Conservation (phyloP, 2,888 invertebrate species). For the Drosophila mettleri region DNA sequence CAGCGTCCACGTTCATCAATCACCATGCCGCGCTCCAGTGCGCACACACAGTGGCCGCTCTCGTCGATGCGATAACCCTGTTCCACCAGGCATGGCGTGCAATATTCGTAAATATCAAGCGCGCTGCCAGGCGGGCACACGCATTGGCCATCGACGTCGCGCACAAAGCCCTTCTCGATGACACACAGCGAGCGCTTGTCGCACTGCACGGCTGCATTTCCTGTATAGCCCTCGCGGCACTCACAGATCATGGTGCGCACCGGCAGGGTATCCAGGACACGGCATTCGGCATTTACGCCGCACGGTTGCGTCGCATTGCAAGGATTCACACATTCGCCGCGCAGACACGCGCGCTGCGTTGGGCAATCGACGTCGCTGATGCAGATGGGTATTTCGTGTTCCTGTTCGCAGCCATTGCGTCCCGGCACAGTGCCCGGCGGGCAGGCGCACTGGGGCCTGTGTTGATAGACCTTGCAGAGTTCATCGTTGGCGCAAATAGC, state of each 20-base stretch:
- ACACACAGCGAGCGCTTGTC: constrained; percentile 90
- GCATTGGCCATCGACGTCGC: constrained; percentile 88
- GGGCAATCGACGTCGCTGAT: constrained; percentile 93
- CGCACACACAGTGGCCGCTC: constrained; percentile 93
- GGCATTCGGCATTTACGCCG: constrained; percentile 92
- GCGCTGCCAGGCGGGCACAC: constrained; percentile 92
- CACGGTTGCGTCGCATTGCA: constrained; percentile 92
- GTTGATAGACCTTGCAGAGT: constrained; percentile 91
- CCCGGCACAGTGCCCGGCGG: constrained; percentile 90
- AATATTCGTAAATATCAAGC: constrained; percentile 91
- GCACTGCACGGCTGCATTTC: constrained; percentile 94
- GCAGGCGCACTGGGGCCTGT: constrained; percentile 92
- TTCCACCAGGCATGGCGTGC: constrained; percentile 89
- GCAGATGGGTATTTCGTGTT: constrained; percentile 88
- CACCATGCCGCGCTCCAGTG: constrained; percentile 91
- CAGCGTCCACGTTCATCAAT: constrained; percentile 92
- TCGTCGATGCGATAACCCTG: constrained; percentile 91
- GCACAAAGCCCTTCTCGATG: constrained; percentile 89
- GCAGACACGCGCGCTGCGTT: constrained; percentile 92
- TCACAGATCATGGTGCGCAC: constrained; percentile 95
- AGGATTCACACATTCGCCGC: constrained; percentile 92
- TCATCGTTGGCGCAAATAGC: constrained; percentile 90
- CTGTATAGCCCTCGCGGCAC: constrained; percentile 93
- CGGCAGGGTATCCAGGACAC: constrained; percentile 92
- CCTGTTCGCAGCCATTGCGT: constrained; percentile 87